These are phyloP conservation scores for Tenrec ecaudatus DNA, from an alignment of 2,113 vertebrate genomes.

Conservation along the genomic window DNA sequence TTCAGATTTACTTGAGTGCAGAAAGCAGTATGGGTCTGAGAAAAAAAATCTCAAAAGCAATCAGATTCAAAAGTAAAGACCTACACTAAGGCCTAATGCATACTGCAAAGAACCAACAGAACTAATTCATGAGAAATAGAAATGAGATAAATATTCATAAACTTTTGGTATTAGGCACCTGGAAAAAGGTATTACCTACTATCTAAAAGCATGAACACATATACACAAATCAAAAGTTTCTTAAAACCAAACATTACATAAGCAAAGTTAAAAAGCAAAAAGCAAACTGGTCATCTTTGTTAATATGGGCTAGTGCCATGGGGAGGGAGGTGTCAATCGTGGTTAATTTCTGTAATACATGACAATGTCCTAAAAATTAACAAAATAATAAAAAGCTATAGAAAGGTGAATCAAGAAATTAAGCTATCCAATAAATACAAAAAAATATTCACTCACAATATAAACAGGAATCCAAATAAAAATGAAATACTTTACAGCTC, in stretches of 20 bases:
- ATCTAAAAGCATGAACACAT: neutral
- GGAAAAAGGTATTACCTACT: neutral
- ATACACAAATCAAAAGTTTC: neutral
- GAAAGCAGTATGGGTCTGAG: neutral
- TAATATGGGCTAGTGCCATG: neutral
- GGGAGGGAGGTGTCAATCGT: neutral
- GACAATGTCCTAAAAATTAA: slow-evolving; percentile 18
- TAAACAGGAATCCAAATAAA: slow-evolving; percentile 1
- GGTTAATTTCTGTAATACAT: neutral
- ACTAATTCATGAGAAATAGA: neutral
- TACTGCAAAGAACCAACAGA: neutral
- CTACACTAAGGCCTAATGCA: slow-evolving; percentile 4
- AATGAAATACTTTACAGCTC: neutral
- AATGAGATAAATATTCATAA: neutral
- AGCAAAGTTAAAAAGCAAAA: slow-evolving; percentile 60
- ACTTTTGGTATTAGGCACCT: neutral
- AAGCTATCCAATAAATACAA: slow-evolving; percentile 2
- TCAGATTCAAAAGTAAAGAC: neutral
- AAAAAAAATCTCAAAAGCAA: slow-evolving; percentile 7
- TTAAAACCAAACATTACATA: slow-evolving; percentile 43
- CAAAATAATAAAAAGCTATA: neutral
- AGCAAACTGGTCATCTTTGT: neutral
- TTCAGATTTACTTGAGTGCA: slow-evolving; percentile 42
- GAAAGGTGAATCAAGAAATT: slow-evolving; percentile 29
- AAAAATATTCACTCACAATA: slow-evolving; percentile 49